Base-by-base conservation (phyloP, 1,140 invertebrate genomes). In the Drosophila eugracilis region DNA sequence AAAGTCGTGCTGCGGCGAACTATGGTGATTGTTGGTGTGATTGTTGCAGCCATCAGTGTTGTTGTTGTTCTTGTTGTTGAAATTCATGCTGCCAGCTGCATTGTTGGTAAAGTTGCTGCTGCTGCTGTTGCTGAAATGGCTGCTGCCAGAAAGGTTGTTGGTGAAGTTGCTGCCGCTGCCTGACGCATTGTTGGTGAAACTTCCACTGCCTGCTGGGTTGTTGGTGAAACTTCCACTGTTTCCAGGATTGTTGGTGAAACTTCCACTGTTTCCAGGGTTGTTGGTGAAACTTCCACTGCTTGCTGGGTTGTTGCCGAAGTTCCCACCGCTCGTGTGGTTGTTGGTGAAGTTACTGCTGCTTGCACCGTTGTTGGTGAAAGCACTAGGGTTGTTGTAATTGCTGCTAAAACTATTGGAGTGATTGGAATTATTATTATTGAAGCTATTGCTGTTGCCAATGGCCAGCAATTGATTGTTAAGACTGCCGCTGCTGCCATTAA, bases 341-440 rank as follows among this genome's bases (percentile, higher is more conserved):
- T 26, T 53, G 36, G 26, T 42, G 10, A 21, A 26, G 15, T 36
- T 78, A 48, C 30, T 70, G 59, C 39, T 52, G 41, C 14, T 73
- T 41, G 14, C 58, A 34, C 53, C 21, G 26, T 48, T 41, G 36
- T 5, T 54, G 36, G 21, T 42, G 15, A 59, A 57, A 5, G 54
- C 21, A 6, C 45, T 22, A 17, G 14, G 49, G 48, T 32, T 59
- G 37, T 34, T 50, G 26, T 21, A 49, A 22, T 28, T 39, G 19
- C 62, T 55, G 34, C 37, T 48, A 28, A 34, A 34, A 48, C 57
- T 49, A 49, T 59, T 63, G 71, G 14, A 17, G 32, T 54, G 62
- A 41, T 39, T 60, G 5, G 62, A 34, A 47, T 36, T 70, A 21
- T 55, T 70, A 21, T 55, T 65, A 28, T 55, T 75, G 24, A 39